A percentile compares a stretch with the other conserved stretches of the same genome.
Evolutionary conservation across 2,888 invertebrate species (phyloP).

Genomic region (Acrobasis repandana): DNA sequence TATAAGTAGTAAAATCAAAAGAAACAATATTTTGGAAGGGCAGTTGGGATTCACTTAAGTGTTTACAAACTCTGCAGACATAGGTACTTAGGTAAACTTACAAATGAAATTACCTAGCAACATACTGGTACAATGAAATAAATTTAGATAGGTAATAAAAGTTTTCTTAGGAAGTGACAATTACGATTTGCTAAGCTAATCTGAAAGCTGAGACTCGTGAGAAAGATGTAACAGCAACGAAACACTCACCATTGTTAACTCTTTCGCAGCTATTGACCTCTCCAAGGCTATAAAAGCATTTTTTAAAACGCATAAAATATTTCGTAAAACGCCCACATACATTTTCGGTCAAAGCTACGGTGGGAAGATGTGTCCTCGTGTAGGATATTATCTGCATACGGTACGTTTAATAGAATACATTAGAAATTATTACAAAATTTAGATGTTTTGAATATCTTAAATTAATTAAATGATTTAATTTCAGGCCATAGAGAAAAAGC

Average conservation of each 20-base stretch:
- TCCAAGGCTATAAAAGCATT: conserved; percentile 87
- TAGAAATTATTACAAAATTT: too few species aligned
- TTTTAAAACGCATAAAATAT: conserved; percentile 85
- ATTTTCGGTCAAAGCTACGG: conserved; percentile 96
- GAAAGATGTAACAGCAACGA: conserved; percentile 15
- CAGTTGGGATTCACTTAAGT: too few species aligned
- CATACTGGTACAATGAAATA: background rate
- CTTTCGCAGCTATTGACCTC: conserved; percentile 86
- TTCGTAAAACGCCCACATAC: conserved; percentile 88
- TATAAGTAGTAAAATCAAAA: too few species aligned
- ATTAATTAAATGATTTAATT: conserved; percentile 32
- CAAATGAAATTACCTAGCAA: background rate
- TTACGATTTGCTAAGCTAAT: background rate
- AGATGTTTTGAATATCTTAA: too few species aligned
- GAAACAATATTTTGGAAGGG: too few species aligned
- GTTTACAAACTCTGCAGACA: too few species aligned
- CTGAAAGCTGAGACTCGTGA: background rate
- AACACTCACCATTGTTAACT: conserved; percentile 26
- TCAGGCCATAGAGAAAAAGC: conserved; percentile 66
- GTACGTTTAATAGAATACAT: too few species aligned
- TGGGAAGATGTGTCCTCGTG: conserved; percentile 90
- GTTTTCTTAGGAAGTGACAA: conserved; percentile 16
- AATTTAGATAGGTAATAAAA: background rate
- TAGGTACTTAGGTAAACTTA: background rate
- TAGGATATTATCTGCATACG: conserved; percentile 63